These are phyloP conservation scores for Periparus ater DNA, from an alignment of 2,797 vertebrate genomes.

Conservation along the genomic window DNA sequence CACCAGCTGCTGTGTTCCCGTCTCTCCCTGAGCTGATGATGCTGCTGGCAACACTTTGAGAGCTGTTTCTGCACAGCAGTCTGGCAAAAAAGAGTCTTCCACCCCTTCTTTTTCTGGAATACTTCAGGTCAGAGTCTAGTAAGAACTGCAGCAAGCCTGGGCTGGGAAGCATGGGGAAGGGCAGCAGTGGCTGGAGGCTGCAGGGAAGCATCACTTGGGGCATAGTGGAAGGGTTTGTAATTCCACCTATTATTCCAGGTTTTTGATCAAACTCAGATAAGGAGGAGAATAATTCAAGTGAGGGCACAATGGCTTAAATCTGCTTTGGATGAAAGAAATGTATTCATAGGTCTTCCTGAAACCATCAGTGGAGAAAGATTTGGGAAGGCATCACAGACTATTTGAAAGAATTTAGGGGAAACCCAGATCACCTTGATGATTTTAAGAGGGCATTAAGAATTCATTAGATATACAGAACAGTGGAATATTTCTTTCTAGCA, in stretches of 20 bases:
- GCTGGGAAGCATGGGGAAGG: not conserved
- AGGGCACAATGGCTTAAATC: not conserved
- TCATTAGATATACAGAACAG: not conserved
- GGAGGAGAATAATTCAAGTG: not conserved
- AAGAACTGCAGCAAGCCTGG: not conserved
- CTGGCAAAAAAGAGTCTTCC: not conserved
- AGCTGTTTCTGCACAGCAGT: not conserved
- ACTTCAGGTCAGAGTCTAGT: not conserved
- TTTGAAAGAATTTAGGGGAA: not conserved
- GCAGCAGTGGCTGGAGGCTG: not conserved
- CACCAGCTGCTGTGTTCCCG: rapidly evolving
- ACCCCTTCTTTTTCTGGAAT: not conserved
- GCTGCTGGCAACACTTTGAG: not conserved
- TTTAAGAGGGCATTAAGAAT: not conserved
- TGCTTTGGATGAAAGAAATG: not conserved
- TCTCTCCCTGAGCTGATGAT: not conserved
- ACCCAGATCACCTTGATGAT: not conserved
- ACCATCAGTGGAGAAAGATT: not conserved
- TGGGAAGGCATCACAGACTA: not conserved
- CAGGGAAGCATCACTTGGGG: not conserved
- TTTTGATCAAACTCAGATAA: not conserved
- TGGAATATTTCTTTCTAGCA: not conserved
- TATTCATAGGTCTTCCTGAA: not conserved
- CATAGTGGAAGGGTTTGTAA: not conserved
- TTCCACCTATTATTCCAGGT: not conserved